phyloP scores from a whole-genome alignment of 2,113 vertebrate species.

The Myocastor coypus region DNA sequence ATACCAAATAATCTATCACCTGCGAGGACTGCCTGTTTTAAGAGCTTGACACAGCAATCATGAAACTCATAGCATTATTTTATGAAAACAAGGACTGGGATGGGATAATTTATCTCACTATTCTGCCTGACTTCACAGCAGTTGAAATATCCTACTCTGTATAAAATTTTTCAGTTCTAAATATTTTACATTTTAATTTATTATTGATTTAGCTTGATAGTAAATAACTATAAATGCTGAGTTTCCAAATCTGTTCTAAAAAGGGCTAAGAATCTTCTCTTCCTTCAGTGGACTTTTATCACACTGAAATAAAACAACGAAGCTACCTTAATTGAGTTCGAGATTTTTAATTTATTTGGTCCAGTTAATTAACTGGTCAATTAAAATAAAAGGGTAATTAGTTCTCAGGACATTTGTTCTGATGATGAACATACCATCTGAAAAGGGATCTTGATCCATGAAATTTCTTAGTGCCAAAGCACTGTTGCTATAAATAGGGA shows the following conservation, averaged over 20 bases:
- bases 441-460: slow-evolving; percentile 35
- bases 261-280: slow-evolving; percentile 78
- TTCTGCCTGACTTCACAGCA: slow-evolving; percentile 78
- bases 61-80: slow-evolving; percentile 78
- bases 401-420: slow-evolving; percentile 37
- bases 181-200: slow-evolving; percentile 86
- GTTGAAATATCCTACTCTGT: slow-evolving; percentile 72
- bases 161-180: slow-evolving; percentile 80
- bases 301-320: slow-evolving; percentile 59
- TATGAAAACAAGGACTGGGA: slow-evolving; percentile 81
- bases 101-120: slow-evolving; percentile 80
- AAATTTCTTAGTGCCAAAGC: not conserved
- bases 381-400: slow-evolving; percentile 61
- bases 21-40: slow-evolving; percentile 64
- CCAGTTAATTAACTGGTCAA: slow-evolving; percentile 64
- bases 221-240: slow-evolving; percentile 84
- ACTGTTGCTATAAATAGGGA: not conserved
- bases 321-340: slow-evolving; percentile 65
- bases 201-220: slow-evolving; percentile 83
- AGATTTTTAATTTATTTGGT: slow-evolving; percentile 52
- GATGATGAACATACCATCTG: not conserved
- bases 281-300: slow-evolving; percentile 74
- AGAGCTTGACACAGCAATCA: slow-evolving; percentile 82
- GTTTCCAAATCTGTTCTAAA: slow-evolving; percentile 79
- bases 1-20: slow-evolving; percentile 15